These are phyloP conservation scores for Atherix ibis DNA, from an alignment of 2,888 invertebrate genomes.

Conservation along the genomic window DNA sequence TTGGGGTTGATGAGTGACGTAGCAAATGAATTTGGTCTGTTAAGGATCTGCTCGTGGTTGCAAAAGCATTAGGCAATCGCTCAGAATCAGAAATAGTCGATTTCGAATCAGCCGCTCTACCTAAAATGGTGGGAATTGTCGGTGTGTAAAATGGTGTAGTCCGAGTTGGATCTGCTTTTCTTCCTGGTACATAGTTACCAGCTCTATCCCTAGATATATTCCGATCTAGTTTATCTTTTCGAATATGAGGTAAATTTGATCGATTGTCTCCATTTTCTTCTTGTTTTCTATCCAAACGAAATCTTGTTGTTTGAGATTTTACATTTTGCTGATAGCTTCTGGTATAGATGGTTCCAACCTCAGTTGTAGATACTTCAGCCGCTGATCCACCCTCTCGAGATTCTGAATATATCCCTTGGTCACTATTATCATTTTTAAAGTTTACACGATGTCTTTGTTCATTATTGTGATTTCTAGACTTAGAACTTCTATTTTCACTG, in stretches of 20 bases:
- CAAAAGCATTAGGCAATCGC: too few relatives aligned
- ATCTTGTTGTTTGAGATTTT: neutral
- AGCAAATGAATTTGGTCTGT: neutral
- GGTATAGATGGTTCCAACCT: neutral
- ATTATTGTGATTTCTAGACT: constrained; percentile 1
- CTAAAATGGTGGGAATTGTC: constrained; percentile 24
- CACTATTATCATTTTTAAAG: constrained; percentile 3
- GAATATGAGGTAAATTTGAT: neutral
- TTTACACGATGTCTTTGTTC: constrained; percentile 9
- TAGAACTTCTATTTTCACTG: constrained; percentile 3
- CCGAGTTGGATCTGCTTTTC: constrained; percentile 24
- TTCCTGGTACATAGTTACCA: constrained; percentile 20
- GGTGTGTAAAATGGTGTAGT: constrained; percentile 32
- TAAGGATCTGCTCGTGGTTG: too few relatives aligned
- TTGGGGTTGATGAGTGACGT: neutral
- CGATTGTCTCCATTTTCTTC: neutral
- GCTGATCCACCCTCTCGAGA: neutral
- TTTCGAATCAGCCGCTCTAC: constrained; percentile 5
- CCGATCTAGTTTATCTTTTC: too few relatives aligned
- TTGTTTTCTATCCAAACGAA: neutral
- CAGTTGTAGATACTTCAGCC: constrained; percentile 2
- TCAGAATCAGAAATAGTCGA: constrained; percentile 3
- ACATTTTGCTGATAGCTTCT: too few relatives aligned
- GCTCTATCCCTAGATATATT: neutral
- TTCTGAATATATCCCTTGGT: constrained; percentile 2